These are phyloP conservation scores for Ferdinandea cuprea DNA, from an alignment of 2,888 invertebrate species.

Conservation along the genomic window DNA sequence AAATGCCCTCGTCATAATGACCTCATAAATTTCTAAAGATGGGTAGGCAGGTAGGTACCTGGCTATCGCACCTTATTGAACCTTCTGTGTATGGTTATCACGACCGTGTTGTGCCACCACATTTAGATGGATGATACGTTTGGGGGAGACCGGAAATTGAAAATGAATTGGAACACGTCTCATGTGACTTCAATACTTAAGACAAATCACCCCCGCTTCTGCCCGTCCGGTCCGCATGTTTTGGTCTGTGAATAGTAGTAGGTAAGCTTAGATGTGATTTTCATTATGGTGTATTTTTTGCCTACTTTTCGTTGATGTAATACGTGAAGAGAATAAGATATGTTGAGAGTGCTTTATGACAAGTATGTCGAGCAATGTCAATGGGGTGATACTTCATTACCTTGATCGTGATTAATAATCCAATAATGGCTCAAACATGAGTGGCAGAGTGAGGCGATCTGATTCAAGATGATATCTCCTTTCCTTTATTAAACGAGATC, in stretches of 20 bases:
- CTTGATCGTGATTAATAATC: constrained; percentile 54
- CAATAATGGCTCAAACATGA: background rate
- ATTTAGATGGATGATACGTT: constrained; percentile 29
- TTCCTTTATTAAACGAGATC: too few species aligned
- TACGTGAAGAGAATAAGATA: constrained; percentile 60
- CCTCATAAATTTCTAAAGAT: constrained; percentile 59
- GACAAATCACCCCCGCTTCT: constrained; percentile 33
- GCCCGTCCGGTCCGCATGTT: constrained; percentile 14
- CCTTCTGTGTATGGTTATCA: background rate
- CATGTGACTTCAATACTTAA: constrained; percentile 60
- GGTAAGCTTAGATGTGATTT: constrained; percentile 49
- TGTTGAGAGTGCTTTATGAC: background rate
- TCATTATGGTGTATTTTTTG: constrained; percentile 6
- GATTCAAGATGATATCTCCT: too few species aligned
- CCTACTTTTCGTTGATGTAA: background rate
- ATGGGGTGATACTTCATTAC: constrained; percentile 54
- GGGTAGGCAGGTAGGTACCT: constrained; percentile 11
- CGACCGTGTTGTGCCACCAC: constrained; percentile 13
- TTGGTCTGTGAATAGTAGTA: constrained; percentile 18
- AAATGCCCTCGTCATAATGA: constrained; percentile 54
- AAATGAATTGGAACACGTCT: constrained; percentile 70
- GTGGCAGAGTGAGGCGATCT: background rate
- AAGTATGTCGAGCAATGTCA: background rate
- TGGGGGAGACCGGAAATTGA: constrained; percentile 64
- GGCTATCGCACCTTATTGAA: background rate